Evolutionary conservation across 2,888 invertebrate species (phyloP).

Genomic region (Pterostichus madidus): DNA sequence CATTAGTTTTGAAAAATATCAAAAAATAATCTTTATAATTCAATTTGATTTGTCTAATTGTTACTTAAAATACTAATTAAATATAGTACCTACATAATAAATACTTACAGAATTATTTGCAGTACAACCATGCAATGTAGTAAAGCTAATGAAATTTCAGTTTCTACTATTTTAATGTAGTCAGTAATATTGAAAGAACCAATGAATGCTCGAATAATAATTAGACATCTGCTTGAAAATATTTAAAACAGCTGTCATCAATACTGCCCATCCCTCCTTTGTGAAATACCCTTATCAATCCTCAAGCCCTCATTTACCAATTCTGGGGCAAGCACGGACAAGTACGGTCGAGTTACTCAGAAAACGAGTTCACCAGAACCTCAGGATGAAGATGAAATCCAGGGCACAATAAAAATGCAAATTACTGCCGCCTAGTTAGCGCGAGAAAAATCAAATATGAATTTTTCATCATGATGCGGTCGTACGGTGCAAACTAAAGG

Average conservation of each 20-base stretch:
- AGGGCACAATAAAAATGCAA: conserved; percentile 69
- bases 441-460: conserved; percentile 70
- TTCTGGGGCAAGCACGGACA: conserved; percentile 19
- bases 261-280: conserved; percentile 10
- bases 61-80: too few species aligned
- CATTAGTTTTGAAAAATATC: too few species aligned
- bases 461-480: conserved; percentile 68
- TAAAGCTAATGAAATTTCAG: too few species aligned
- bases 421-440: conserved; percentile 69
- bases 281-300: conserved; percentile 25
- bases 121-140: too few species aligned
- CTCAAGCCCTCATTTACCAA: conserved; percentile 42
- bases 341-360: conserved; percentile 37
- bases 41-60: too few species aligned
- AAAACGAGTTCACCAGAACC: conserved; percentile 30
- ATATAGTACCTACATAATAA: too few species aligned
- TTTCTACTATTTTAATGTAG: too few species aligned
- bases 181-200: too few species aligned
- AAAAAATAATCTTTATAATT: too few species aligned
- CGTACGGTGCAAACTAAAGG: conserved; percentile 22
- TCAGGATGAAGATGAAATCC: conserved; percentile 50
- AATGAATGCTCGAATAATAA: too few species aligned
- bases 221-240: too few species aligned
- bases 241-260: not conserved
- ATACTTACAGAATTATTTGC: too few species aligned